phyloP scores from a whole-genome alignment of 1,140 invertebrate genomes.

The Coptotermes formosanus region DNA sequence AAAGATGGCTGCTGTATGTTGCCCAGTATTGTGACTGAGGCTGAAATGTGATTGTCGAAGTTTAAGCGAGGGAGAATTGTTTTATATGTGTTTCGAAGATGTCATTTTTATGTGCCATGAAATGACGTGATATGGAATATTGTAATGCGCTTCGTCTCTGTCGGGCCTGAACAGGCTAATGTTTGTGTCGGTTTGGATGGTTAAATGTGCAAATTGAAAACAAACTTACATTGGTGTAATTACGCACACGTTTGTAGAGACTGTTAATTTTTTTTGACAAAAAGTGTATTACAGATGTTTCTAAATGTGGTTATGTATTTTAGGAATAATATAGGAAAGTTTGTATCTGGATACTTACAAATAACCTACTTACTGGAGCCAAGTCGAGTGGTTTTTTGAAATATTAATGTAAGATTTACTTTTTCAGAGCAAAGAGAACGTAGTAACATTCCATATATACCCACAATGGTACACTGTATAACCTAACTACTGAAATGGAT shows the following conservation, averaged over 20 bases:
- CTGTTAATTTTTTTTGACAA: neutral
- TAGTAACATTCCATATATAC: neutral
- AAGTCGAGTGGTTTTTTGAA: neutral
- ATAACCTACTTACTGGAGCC: neutral
- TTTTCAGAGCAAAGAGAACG: neutral
- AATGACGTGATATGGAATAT: neutral
- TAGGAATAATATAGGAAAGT: neutral
- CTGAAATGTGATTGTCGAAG: neutral
- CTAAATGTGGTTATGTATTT: neutral
- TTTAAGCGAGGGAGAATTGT: neutral
- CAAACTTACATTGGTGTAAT: neutral
- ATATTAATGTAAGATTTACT: neutral
- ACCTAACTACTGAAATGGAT: conserved; percentile 4
- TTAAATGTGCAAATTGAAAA: neutral
- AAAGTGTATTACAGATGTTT: neutral
- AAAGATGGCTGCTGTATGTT: neutral
- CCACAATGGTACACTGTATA: neutral
- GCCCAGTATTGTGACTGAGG: neutral
- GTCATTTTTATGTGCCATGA: neutral
- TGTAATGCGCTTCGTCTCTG: neutral
- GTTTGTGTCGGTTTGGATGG: neutral
- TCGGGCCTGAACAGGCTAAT: neutral
- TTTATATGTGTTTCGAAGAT: neutral
- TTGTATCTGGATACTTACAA: neutral
- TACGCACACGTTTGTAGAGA: neutral